Evolutionary conservation across 2,888 invertebrate genomes (phyloP), one percentile per base, ranked within the genome.

Genomic region (Sphaerophoria rueppellii): DNA sequence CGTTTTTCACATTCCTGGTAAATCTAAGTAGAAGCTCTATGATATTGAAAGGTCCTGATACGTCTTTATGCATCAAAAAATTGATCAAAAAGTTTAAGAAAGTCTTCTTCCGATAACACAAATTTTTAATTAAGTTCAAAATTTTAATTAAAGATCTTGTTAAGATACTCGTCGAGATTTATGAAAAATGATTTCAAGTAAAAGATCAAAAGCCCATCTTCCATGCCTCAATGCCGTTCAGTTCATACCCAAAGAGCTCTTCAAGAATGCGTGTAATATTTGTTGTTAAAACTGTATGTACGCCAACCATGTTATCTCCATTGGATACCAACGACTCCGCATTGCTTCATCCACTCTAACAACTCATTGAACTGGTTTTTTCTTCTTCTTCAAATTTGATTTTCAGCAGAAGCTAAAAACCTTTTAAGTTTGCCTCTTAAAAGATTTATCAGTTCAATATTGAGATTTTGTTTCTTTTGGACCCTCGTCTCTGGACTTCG

Each of bases 361-460:
- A 40, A 60, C 43, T 60, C 60, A 60, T 60, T 60, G 60, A 60
- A 60, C 60, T 40, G 40, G 60, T 60, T 60, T 43, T 60, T 12
- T 0, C 40, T 71, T 11, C 3, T 69, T 61, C 52, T 75, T 71
- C 55, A 54, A 46, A 52, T 70, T 65, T 55, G 16, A 72, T 50
- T 55, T 55, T 52, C 58, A 60, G 52, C 70, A 70, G 65, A 72
- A 67, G 61, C 80, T 50, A 58, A 24, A 54, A 50, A 2, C 55
- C 14, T 40, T 34, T 57, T 46, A 55, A 57, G 69, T 70, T 74
- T 24, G 61, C 6, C 46, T 71, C 50, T 60, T 76, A 11, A 70
- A 76, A 80, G 83, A 83, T 83, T 83, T 83, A 83, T 83, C 83
- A 83, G 83, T 69, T 76, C 83, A 83, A 83, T 80, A 72, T 63